Evolutionary conservation across 2,888 invertebrate species (phyloP), one percentile per base, ranked within the genome.

Genomic region (Melinopterus prodromus): DNA sequence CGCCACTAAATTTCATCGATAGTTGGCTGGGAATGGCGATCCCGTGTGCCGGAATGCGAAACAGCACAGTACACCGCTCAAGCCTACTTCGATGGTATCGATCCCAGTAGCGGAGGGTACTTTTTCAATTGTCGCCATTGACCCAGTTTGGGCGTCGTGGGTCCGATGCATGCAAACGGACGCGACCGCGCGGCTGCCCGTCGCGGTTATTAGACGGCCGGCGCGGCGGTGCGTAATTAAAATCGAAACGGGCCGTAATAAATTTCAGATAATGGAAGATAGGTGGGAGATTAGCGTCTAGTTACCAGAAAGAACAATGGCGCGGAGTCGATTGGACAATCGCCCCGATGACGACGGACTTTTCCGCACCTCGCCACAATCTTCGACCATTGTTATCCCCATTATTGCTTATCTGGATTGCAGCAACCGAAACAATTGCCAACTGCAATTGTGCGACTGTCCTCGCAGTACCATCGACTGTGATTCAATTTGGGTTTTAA

Each of bases 41-140:
- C 74, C 37, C 74, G 37, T 37, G 74, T 74, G 7, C 74, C 36
- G 35, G 74, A 74, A 74, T 74, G 74, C 37, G 36, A 53, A 53
- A 53, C 53, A 53, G 9, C 53, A 53, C 9, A 26, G 26, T 26
- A 26, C 26, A 26, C 26, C 26, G 26, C 26, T 26, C 71, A 35
- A 74, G 37, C 74, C 74, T 37, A 74, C 74, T 74, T 74, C n/a
- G 74, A 74, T 74, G 74, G n/a, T 74, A 74, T 74, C 74, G 16
- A 74, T 74, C 36, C 74, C 9, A 53, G 12, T 12, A 12, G 53
- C 12, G 53, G 12, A 53, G 53, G 53, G 53, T 53, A 53, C 53
- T 53, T 53, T 53, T 53, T 53, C 53, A 53, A 53, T 53, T 53
- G 53, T 53, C 9, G 53, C 53, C 7, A 53, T 53, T 53, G 53